These are phyloP conservation scores for Haliclona indistincta DNA, from an alignment of 37 sponge, comb jelly and placozoan genomes.

Conservation along the genomic window DNA sequence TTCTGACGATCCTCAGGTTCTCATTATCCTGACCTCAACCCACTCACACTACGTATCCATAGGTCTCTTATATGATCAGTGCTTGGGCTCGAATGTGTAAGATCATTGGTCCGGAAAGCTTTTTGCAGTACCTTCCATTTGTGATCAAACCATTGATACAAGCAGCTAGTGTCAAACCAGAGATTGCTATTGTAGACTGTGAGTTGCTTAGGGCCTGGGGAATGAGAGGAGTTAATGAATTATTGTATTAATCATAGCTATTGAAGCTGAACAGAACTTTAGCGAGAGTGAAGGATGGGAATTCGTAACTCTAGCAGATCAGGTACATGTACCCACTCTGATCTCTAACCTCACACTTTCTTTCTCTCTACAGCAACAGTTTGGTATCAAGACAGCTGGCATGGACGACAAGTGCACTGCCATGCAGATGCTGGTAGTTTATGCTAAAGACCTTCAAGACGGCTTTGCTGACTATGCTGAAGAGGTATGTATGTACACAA, in stretches of 20 bases:
- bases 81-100: conserved; percentile 99
- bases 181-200: conserved; percentile 92
- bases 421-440: conserved; percentile 99
- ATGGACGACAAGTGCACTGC: conserved; percentile 99
- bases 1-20: conserved; percentile 85
- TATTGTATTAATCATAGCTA: conserved; percentile 45
- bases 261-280: conserved; percentile 73
- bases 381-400: conserved; percentile 97
- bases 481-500: conserved; percentile 29
- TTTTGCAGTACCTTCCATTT: conserved; percentile 93
- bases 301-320: conserved; percentile 96
- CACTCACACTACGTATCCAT: neutral
- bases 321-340: conserved; percentile 26
- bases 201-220: conserved; percentile 24
- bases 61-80: conserved; percentile 97
- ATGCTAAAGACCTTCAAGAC: conserved; percentile 95
- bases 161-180: conserved; percentile 91
- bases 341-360: neutral
- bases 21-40: neutral
- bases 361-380: conserved; percentile 70
- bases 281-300: conserved; percentile 97
- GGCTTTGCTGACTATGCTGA: conserved; percentile 94
- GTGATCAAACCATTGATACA: conserved; percentile 93
- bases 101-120: conserved; percentile 87
- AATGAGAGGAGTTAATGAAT: neutral